These are phyloP conservation scores for Aphyosemion australe DNA, from an alignment of 2,113 vertebrate species.

Conservation along the genomic window DNA sequence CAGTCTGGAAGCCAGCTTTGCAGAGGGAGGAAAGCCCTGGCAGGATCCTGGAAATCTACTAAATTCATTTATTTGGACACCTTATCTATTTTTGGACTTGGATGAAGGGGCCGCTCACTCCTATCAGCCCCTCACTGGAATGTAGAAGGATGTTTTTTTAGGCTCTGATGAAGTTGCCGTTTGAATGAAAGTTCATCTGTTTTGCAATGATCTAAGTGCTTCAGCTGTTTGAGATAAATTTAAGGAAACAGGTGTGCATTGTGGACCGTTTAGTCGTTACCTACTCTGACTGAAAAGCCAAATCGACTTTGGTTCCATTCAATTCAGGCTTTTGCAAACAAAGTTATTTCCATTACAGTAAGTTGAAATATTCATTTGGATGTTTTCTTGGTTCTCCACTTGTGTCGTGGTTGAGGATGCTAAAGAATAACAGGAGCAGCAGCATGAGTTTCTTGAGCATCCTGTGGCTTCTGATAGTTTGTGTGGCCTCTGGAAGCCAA, in stretches of 20 bases:
- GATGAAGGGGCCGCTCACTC: slow-evolving; percentile 12
- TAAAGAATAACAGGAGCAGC: slow-evolving; percentile 44
- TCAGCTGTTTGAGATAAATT: slow-evolving; percentile 3
- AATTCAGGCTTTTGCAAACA: not conserved
- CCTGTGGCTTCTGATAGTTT: slow-evolving; percentile 59
- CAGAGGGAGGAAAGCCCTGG: slow-evolving; percentile 53
- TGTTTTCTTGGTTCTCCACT: slow-evolving; percentile 44
- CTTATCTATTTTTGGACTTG: slow-evolving; percentile 28
- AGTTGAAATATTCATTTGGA: slow-evolving; percentile 34
- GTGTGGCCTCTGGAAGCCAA: slow-evolving; percentile 49
- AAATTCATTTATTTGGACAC: slow-evolving; percentile 28
- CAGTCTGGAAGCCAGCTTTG: slow-evolving; percentile 57
- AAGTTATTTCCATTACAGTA: not conserved
- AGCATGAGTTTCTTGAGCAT: slow-evolving; percentile 54
- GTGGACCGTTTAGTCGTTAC: not conserved
- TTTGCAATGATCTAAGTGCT: slow-evolving; percentile 8
- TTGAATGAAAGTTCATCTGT: slow-evolving; percentile 35
- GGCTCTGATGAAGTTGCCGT: slow-evolving; percentile 11
- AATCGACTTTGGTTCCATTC: not conserved
- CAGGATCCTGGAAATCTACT: slow-evolving; percentile 35
- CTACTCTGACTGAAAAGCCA: slow-evolving; percentile 2
- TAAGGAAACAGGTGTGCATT: slow-evolving; percentile 3
- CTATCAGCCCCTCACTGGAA: slow-evolving; percentile 29
- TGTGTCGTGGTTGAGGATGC: slow-evolving; percentile 48
- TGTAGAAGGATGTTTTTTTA: not conserved